Percentiles rank a stretch among this genome's conserved stretches.
phyloP scores from a whole-genome alignment of 1,140 invertebrate species.

The Chrysomallon squamiferum region DNA sequence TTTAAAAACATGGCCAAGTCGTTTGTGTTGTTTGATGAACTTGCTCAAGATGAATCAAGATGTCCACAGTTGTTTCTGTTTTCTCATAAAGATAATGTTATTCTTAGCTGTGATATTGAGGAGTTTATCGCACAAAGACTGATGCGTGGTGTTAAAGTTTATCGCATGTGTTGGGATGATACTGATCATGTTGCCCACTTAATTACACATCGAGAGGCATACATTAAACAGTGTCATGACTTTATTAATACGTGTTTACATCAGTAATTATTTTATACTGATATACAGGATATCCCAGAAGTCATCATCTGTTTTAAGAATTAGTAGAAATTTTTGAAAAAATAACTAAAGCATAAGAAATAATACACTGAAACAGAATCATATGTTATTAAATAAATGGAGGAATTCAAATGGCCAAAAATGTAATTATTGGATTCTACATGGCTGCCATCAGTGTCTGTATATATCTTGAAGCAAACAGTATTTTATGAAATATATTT shows the following conservation, averaged over 20 bases:
- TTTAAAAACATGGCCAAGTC: slow-evolving; percentile 14
- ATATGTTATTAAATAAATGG: too few relatives aligned
- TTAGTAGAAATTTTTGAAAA: too few relatives aligned
- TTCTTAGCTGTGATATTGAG: slow-evolving; percentile 64
- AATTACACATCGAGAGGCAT: slow-evolving; percentile 67
- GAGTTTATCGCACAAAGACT: slow-evolving; percentile 64
- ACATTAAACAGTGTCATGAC: slow-evolving; percentile 52
- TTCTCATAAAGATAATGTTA: slow-evolving; percentile 74
- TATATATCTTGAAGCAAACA: too few relatives aligned
- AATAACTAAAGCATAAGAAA: too few relatives aligned
- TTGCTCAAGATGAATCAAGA: slow-evolving; percentile 64
- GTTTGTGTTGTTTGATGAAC: slow-evolving; percentile 33
- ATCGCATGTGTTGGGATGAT: slow-evolving; percentile 71
- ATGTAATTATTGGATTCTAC: too few relatives aligned
- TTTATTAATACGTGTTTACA: slow-evolving; percentile 28
- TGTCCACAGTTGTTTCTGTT: slow-evolving; percentile 80
- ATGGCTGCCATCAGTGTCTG: too few relatives aligned
- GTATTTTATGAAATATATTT: too few relatives aligned
- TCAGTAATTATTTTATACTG: too few relatives aligned
- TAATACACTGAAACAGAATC: too few relatives aligned
- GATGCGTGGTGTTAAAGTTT: slow-evolving; percentile 69
- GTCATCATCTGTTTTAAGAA: too few relatives aligned
- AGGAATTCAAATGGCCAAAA: too few relatives aligned
- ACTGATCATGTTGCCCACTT: slow-evolving; percentile 77
- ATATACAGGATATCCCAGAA: too few relatives aligned